Evolutionary conservation across 1,140 invertebrate species (phyloP), one percentile per base, ranked within the genome.

Genomic region (Pectinophora gossypiella): DNA sequence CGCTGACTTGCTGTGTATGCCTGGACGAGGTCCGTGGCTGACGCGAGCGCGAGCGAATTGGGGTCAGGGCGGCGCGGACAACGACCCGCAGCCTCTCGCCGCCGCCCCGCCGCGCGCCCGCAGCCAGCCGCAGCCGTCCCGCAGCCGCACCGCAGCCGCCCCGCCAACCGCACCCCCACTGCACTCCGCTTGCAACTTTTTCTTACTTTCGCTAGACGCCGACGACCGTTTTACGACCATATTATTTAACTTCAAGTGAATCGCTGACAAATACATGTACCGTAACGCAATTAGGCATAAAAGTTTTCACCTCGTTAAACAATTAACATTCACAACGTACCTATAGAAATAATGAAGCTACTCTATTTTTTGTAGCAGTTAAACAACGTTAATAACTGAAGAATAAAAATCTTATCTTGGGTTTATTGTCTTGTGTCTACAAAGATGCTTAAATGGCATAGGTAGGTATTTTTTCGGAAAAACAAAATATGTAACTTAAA

Each of bases 1-100:
- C 83, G 74, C 69, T 78, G 61, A 58, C 66, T 76, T 69, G 73
- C 68, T 78, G 60, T 56, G 66, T 77, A 68, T 74, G 76, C 71
- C 72, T 78, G 76, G 74, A 73, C 76, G 66, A 18, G 42, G 19
- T 73, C 69, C 69, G 59, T 66, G 56, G 67, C 70, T 74, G 76
- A 77, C 67, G 73, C 72, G 42, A 10, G 42, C 76, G 68, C 71
- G n/a, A n/a, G 71, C 76, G 64, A 66, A 86, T 84, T 81, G 79
- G 67, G 83, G 83, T 84, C 83, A 86, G 83, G 83, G 83, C 80
- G 77, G 72, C 77, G 80, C 78, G 83, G 77, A 46, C 83, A 76
- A 76, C 76, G 80, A 86, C 83, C 80, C 64, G 76, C 68, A 72
- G 70, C 69, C 75, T 71, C 58, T 56, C 69, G 67, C 64, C 53